These are phyloP conservation scores for Onchidella celtica DNA, from an alignment of 2,888 invertebrate genomes.

Conservation along the genomic window DNA sequence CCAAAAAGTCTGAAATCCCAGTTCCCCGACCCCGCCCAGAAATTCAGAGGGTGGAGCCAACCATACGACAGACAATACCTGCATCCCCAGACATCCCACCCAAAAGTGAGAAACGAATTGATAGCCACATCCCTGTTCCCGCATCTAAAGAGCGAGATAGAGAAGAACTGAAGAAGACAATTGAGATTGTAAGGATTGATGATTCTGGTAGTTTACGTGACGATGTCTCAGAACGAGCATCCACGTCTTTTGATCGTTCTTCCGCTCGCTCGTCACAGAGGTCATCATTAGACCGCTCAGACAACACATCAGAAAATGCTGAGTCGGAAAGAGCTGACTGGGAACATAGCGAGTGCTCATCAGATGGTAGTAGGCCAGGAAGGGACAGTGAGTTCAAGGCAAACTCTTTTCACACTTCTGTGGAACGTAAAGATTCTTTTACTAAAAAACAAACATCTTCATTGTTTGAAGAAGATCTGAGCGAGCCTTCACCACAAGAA, in stretches of 20 bases:
- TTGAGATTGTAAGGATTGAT: conserved; percentile 57
- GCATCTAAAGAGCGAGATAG: conserved; percentile 46
- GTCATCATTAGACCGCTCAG: conserved; percentile 41
- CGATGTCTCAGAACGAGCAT: conserved; percentile 13
- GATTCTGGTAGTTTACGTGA: conserved; percentile 34
- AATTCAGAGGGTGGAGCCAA: conserved; percentile 72
- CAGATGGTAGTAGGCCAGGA: conserved; percentile 35
- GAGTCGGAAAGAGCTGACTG: conserved; percentile 38
- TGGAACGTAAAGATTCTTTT: conserved; percentile 45
- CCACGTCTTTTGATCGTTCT: conserved; percentile 45
- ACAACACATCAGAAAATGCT: conserved; percentile 46
- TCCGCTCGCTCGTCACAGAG: conserved; percentile 48
- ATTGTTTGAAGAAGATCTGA: conserved; percentile 69
- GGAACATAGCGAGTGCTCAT: conserved; percentile 47
- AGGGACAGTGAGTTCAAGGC: conserved; percentile 17
- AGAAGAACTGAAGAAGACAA: conserved; percentile 57
- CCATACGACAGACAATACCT: conserved; percentile 58
- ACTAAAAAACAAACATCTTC: conserved; percentile 50
- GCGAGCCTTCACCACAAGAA: conserved; percentile 74
- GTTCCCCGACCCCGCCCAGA: conserved; percentile 68
- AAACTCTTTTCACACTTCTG: conserved; percentile 9
- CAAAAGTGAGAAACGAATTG: conserved; percentile 43
- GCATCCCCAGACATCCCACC: conserved; percentile 47
- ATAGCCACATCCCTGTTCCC: conserved; percentile 48
- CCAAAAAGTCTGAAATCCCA: conserved; percentile 60